phyloP scores from a whole-genome alignment of 2,113 vertebrate genomes.

The Prionailurus viverrinus region DNA sequence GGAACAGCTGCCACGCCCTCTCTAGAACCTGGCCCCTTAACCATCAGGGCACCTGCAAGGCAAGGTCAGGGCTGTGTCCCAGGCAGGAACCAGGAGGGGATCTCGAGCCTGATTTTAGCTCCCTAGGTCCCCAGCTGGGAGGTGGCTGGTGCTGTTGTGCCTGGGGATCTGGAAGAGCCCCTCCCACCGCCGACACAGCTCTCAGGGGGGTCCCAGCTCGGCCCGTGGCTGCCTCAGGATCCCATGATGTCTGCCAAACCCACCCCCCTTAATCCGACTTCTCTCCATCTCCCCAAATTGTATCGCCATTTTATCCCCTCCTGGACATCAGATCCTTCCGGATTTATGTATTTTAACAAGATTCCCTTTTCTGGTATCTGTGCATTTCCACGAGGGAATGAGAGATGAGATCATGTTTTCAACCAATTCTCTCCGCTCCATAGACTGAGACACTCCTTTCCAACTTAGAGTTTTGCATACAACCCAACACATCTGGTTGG shows the following conservation, averaged over 20 bases:
- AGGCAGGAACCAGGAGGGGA: fast-evolving
- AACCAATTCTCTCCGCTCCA: fast-evolving
- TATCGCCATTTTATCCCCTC: neutral
- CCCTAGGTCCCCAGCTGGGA: neutral
- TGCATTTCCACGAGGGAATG: neutral
- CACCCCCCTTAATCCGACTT: neutral
- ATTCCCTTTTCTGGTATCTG: neutral
- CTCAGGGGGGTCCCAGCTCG: neutral
- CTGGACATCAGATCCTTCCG: too few relatives aligned
- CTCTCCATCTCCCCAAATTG: neutral
- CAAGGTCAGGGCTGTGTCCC: too few relatives aligned
- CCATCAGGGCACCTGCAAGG: neutral
- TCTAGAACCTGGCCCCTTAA: neutral
- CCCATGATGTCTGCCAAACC: neutral
- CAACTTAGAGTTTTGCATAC: neutral
- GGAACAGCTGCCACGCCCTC: fast-evolving
- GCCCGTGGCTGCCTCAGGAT: neutral
- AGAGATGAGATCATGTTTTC: neutral
- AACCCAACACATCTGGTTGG: neutral
- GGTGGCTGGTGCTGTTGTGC: too few relatives aligned
- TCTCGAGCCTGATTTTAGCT: neutral
- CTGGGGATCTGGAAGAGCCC: too few relatives aligned
- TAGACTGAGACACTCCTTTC: neutral
- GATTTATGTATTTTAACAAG: neutral
- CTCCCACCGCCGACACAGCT: fast-evolving